These are phyloP conservation scores for Eumaeus atala DNA, from an alignment of 1,140 invertebrate species.

Conservation along the genomic window DNA sequence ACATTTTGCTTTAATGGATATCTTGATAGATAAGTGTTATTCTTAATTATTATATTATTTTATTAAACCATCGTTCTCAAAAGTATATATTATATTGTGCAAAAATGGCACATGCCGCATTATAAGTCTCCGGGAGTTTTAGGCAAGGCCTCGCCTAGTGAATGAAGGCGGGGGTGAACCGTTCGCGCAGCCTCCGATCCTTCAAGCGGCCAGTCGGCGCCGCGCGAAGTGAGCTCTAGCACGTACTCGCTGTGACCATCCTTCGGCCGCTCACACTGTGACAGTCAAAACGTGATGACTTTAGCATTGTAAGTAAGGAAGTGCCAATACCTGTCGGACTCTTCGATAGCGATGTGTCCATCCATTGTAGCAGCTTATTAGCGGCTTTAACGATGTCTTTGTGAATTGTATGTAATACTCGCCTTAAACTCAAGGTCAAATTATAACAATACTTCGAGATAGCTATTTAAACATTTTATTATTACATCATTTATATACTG, in stretches of 20 bases:
- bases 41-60: too few species aligned
- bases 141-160: conserved; percentile 56
- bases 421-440: background rate
- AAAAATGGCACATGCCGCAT: conserved; percentile 62
- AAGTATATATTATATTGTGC: conserved; percentile 32
- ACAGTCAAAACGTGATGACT: conserved; percentile 51
- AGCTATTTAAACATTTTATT: background rate
- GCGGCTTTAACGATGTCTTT: conserved; percentile 28
- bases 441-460: conserved; percentile 2
- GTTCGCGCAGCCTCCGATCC: conserved; percentile 59
- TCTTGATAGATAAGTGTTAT: too few species aligned
- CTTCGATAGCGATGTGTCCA: conserved; percentile 34
- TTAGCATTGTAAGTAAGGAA: conserved; percentile 50
- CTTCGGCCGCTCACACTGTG: conserved; percentile 49
- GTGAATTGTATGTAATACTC: conserved; percentile 23
- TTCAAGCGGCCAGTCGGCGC: conserved; percentile 53
- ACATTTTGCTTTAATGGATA: too few species aligned
- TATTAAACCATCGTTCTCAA: too few species aligned
- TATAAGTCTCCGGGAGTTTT: conserved; percentile 64
- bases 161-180: conserved; percentile 62
- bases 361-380: conserved; percentile 24
- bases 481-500: background rate
- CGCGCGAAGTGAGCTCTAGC: conserved; percentile 45
- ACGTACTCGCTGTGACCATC: conserved; percentile 39
- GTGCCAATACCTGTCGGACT: conserved; percentile 29